phyloP scores from a whole-genome alignment of 1,140 invertebrate genomes.

The Temnothorax nylanderi region DNA sequence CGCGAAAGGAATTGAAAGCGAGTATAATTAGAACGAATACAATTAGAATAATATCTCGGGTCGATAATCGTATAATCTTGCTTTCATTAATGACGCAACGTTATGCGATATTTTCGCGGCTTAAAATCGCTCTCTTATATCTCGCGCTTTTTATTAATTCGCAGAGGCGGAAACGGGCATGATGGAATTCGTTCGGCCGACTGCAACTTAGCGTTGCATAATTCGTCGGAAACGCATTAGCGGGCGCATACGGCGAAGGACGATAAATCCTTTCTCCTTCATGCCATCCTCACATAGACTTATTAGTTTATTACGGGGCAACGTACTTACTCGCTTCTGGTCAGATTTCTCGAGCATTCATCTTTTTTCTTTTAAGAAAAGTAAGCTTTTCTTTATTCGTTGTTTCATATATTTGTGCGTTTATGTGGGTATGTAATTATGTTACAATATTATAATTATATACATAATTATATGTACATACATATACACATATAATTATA shows the following conservation, averaged over 20 bases:
- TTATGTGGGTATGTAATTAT: not conserved
- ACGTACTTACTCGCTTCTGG: not conserved
- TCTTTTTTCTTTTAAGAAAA: not conserved
- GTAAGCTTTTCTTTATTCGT: not conserved
- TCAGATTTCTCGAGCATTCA: not conserved
- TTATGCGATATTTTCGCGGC: not conserved
- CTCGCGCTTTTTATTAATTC: slow-evolving; percentile 8
- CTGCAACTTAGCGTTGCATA: slow-evolving; percentile 12
- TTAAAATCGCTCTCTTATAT: not conserved
- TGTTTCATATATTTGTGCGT: not conserved
- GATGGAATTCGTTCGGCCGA: not conserved
- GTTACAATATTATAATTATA: not conserved
- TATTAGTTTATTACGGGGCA: slow-evolving; percentile 38
- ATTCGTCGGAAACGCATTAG: slow-evolving; percentile 40
- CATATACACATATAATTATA: not conserved
- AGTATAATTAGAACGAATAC: not conserved
- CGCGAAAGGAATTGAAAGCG: not conserved
- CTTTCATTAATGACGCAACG: not conserved
- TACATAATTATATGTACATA: not conserved
- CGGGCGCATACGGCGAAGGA: slow-evolving; percentile 1
- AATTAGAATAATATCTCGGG: not conserved
- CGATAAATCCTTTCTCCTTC: slow-evolving; percentile 27
- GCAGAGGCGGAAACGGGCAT: not conserved
- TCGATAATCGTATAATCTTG: not conserved
- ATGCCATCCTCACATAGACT: slow-evolving; percentile 22